phyloP scores from a whole-genome alignment of 2,797 vertebrate genomes.

The Oryzias dopingdopingensis region DNA sequence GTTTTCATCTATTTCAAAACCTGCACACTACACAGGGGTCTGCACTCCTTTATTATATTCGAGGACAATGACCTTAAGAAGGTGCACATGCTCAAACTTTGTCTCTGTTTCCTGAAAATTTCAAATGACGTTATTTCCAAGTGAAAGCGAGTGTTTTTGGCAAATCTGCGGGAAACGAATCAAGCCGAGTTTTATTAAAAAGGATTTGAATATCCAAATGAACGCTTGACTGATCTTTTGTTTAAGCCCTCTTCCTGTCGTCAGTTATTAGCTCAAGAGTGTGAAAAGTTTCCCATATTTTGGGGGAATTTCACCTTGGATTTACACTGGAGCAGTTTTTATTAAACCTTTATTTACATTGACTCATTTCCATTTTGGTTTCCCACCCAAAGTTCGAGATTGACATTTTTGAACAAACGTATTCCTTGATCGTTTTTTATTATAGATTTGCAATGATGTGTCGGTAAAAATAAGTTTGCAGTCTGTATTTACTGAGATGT shows the following conservation, averaged over 20 bases:
- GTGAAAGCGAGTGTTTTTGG: conserved; percentile 66
- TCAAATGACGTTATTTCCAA: conserved; percentile 68
- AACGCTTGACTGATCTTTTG: conserved; percentile 83
- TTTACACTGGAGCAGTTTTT: conserved; percentile 76
- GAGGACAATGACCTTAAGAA: conserved; percentile 46
- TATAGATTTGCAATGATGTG: conserved; percentile 67
- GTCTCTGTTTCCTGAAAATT: conserved; percentile 43
- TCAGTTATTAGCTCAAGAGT: conserved; percentile 81
- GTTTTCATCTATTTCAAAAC: no score
- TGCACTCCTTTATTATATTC: background rate
- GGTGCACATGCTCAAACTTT: conserved; percentile 41
- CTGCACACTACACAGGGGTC: no score
- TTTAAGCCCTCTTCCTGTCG: conserved; percentile 79
- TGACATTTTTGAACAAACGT: conserved; percentile 78
- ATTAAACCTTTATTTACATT: conserved; percentile 84
- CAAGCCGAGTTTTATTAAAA: conserved; percentile 78
- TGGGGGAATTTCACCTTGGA: conserved; percentile 73
- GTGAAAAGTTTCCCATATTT: conserved; percentile 77
- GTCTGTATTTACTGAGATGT: conserved; percentile 75
- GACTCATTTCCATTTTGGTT: conserved; percentile 78
- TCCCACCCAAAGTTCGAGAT: conserved; percentile 70
- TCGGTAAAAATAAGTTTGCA: conserved; percentile 61
- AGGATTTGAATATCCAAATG: conserved; percentile 84
- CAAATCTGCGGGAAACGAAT: conserved; percentile 76
- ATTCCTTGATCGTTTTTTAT: conserved; percentile 66